phyloP scores from a whole-genome alignment of 2,113 vertebrate species.

The Pantherophis guttatus region DNA sequence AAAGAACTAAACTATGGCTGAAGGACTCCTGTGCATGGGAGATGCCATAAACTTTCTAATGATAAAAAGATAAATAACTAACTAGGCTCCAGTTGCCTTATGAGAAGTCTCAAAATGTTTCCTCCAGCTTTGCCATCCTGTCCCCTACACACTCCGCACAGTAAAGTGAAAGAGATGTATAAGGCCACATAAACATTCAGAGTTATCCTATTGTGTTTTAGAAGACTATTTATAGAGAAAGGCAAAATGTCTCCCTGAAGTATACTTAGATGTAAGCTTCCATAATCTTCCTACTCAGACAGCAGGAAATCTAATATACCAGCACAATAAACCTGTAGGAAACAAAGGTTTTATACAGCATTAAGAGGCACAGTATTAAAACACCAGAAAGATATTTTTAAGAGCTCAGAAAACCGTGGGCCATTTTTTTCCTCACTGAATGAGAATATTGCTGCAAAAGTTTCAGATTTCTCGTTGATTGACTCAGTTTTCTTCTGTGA shows the following conservation, averaged over 20 bases:
- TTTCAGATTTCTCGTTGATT: background rate
- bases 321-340: slow-evolving; percentile 94
- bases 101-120: slow-evolving; percentile 61
- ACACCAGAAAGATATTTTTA: slow-evolving; percentile 72
- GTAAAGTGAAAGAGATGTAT: slow-evolving; percentile 73
- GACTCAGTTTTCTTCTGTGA: slow-evolving; percentile 10
- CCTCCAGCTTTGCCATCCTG: slow-evolving; percentile 51
- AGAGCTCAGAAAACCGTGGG: slow-evolving; percentile 67
- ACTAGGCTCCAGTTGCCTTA: slow-evolving; percentile 51
- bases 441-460: slow-evolving; percentile 49
- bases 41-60: slow-evolving; percentile 44
- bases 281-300: slow-evolving; percentile 98
- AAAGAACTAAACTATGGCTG: background rate
- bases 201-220: slow-evolving; percentile 79
- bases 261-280: slow-evolving; percentile 91
- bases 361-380: slow-evolving; percentile 80
- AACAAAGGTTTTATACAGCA: slow-evolving; percentile 84
- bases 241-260: slow-evolving; percentile 88
- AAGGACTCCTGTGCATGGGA: slow-evolving; percentile 37
- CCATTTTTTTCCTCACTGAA: slow-evolving; percentile 57
- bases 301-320: slow-evolving; percentile 93
- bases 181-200: slow-evolving; percentile 80
- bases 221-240: slow-evolving; percentile 82
- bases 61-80: slow-evolving; percentile 59
- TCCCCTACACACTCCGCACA: slow-evolving; percentile 50